Evolutionary conservation across 2,113 vertebrate genomes (phyloP), one percentile per base, ranked within the genome.

Genomic region (Parus major): DNA sequence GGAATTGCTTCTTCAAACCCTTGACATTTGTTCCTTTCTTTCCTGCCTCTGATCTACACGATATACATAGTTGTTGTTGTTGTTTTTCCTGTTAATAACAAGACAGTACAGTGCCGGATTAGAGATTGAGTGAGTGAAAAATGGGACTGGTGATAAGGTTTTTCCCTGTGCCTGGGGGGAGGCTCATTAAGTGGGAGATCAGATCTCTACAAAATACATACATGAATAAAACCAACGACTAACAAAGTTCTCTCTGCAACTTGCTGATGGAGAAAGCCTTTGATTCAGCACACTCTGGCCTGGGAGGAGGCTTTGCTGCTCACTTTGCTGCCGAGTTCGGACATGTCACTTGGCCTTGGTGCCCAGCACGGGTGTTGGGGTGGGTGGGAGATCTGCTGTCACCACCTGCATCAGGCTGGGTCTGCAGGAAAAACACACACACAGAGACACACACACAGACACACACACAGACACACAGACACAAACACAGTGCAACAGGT

Each of bases 231-330:
- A 64, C 36, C 71, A 69, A 96, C 98, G 97, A 84, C 97, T 98
- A 97, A 90, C 96, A 86, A 97, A 98, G 96, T 96, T 82, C 88
- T 41, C 93, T 98, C 98, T 96, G 97, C 98, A 95, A 90, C 96
- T 97, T 85, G 95, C 96, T 93, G 86, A 96, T 95, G 97, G 97
- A 97, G 97, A 90, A 87, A 92, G 96, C 4, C 3, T 77, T 96
- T 94, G 97, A 95, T 93, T 97, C 92, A 71, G 97, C 96, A 86
- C 95, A 91, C 85, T 6, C 5, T 20, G 60, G 57, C 66, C 47
- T 68, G 35, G 75, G 52, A 94, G 72, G 72, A 89, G 42, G 76
- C 87, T 94, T 86, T 52, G 72, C 75, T 29, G 78, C 70, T 88
- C 5, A 1, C 52, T 90, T 86, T 29, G 9, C 83, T 64, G 97